Evolutionary conservation across 1,140 invertebrate species (phyloP).

Genomic region (Drosophila hydei): DNA sequence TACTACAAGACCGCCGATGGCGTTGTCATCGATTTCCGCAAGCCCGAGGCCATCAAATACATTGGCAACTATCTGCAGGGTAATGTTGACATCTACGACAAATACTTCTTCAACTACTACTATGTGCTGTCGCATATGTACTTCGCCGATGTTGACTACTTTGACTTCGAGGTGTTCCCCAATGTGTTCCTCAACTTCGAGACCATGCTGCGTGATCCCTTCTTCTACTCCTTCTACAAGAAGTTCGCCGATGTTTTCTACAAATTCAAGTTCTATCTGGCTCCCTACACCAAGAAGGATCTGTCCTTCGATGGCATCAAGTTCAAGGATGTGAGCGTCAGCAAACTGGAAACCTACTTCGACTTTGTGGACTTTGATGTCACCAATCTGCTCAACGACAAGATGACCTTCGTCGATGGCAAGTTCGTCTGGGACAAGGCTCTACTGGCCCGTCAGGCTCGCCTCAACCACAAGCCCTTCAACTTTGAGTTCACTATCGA

Average conservation of each 20-base stretch:
- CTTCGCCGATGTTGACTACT: conserved; percentile 76
- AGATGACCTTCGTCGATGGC: conserved; percentile 76
- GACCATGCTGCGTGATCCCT: conserved; percentile 88
- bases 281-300: conserved; percentile 86
- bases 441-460: conserved; percentile 82
- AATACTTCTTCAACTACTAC: conserved; percentile 86
- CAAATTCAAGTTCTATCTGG: conserved; percentile 85
- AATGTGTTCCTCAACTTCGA: conserved; percentile 85
- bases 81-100: conserved; percentile 88
- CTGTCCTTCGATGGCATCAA: conserved; percentile 86
- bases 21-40: conserved; percentile 85
- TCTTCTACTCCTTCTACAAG: conserved; percentile 87
- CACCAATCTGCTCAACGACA: conserved; percentile 86
- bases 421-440: conserved; percentile 76
- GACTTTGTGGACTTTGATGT: conserved; percentile 88
- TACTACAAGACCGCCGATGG: conserved; percentile 84
- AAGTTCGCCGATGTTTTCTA: conserved; percentile 85
- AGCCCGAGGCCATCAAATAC: conserved; percentile 85
- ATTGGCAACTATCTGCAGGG: conserved; percentile 89
- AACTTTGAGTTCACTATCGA: conserved; percentile 85
- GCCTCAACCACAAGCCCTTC: conserved; percentile 88
- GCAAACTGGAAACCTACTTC: conserved; percentile 89
- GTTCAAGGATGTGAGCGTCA: conserved; percentile 87
- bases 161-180: conserved; percentile 69
- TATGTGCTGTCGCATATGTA: conserved; percentile 84